Conservation (phyloP, 2,888 invertebrate genomes). For the Pegoplata infirma region DNA sequence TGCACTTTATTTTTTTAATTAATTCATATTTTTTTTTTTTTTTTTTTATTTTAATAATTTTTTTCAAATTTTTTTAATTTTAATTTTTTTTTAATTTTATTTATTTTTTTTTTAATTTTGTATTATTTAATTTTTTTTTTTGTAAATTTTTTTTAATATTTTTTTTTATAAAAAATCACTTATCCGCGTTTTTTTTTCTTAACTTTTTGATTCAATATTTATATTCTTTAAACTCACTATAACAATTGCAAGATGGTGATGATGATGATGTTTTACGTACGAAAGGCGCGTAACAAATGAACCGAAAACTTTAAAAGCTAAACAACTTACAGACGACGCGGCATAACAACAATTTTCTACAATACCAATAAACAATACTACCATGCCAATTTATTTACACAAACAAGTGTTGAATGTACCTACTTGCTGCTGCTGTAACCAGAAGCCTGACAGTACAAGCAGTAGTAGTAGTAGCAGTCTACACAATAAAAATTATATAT, state of each 20-base stretch:
- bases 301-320: slow-evolving; percentile 67
- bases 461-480: slow-evolving; percentile 35
- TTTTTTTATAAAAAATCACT: slow-evolving; percentile 4
- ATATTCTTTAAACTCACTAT: neutral
- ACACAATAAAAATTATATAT: slow-evolving; percentile 16
- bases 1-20: neutral
- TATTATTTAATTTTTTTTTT: neutral
- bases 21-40: neutral
- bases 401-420: slow-evolving; percentile 41
- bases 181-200: neutral
- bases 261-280: slow-evolving; percentile 57
- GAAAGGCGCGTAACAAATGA: slow-evolving; percentile 70
- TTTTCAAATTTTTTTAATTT: neutral
- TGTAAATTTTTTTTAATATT: neutral
- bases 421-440: slow-evolving; percentile 34
- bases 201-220: neutral
- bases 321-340: slow-evolving; percentile 62
- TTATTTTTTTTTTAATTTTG: too few species aligned
- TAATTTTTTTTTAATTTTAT: slow-evolving; percentile 1
- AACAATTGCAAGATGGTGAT: too few species aligned
- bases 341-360: slow-evolving; percentile 47
- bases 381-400: slow-evolving; percentile 38
- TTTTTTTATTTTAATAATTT: neutral
- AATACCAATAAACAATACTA: slow-evolving; percentile 15
- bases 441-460: slow-evolving; percentile 50